Percentiles rank a stretch among this genome's conserved stretches.
These are phyloP conservation scores for Umimayanthus chanpuru DNA, from an alignment of 92 coral and sea anemone species.

Conservation along the genomic window DNA sequence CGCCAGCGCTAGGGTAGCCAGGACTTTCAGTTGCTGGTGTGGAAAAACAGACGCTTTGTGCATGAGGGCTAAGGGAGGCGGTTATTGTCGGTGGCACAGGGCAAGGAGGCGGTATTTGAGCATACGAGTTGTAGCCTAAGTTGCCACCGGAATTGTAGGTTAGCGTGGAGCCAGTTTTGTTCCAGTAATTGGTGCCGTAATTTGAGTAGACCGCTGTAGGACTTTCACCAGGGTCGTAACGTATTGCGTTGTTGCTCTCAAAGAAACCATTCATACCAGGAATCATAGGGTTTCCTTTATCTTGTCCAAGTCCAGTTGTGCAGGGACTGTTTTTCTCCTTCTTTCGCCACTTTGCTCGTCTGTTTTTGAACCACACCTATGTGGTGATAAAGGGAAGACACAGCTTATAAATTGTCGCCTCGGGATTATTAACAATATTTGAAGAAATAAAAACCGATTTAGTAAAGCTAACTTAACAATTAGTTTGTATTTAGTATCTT, in stretches of 20 bases:
- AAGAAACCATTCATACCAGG: slow-evolving; percentile 78
- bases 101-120: slow-evolving; percentile 74
- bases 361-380: slow-evolving; percentile 98
- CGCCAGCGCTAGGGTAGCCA: slow-evolving; percentile 67
- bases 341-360: slow-evolving; percentile 98
- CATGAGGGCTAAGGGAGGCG: slow-evolving; percentile 74
- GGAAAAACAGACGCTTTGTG: slow-evolving; percentile 55
- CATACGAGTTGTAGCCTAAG: slow-evolving; percentile 74
- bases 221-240: slow-evolving; percentile 79
- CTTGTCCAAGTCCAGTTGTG: slow-evolving; percentile 81
- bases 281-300: slow-evolving; percentile 74
- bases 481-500: slow-evolving; percentile 23
- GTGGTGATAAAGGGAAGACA: slow-evolving; percentile 33
- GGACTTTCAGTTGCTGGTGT: slow-evolving; percentile 76
- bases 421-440: slow-evolving; percentile 30
- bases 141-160: slow-evolving; percentile 69
- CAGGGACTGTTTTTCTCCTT: slow-evolving; percentile 90
- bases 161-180: slow-evolving; percentile 66
- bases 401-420: slow-evolving; percentile 46
- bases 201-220: slow-evolving; percentile 82
- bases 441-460: slow-evolving; percentile 41
- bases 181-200: slow-evolving; percentile 83
- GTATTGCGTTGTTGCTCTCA: slow-evolving; percentile 69
- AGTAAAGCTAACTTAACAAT: slow-evolving; percentile 42
- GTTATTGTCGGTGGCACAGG: slow-evolving; percentile 82